Conservation (phyloP, 2,113 vertebrate genomes). For the Gnathonemus longibarbis region DNA sequence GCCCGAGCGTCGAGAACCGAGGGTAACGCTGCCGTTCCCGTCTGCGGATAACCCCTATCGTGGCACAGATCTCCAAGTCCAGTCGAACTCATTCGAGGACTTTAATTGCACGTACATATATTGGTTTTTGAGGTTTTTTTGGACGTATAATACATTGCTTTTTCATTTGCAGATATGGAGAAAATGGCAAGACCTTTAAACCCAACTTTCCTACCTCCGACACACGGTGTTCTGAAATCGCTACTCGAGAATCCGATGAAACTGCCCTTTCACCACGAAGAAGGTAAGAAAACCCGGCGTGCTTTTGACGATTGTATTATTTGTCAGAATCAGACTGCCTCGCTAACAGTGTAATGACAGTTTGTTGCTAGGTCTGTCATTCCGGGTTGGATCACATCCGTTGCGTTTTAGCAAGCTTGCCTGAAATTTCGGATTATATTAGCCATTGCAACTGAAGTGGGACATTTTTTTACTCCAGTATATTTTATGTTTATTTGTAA, state of each 20-base stretch:
- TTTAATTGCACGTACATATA: neutral
- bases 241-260: constrained; percentile 95
- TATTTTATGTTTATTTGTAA: neutral
- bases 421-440: neutral
- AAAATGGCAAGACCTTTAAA: constrained; percentile 89
- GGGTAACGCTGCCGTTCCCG: neutral
- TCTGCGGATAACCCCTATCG: constrained; percentile 18
- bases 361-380: constrained; percentile 1
- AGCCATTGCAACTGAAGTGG: neutral
- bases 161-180: constrained; percentile 52
- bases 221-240: constrained; percentile 91
- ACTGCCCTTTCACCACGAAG: constrained; percentile 84
- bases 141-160: constrained; percentile 26
- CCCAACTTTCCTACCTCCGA: constrained; percentile 82
- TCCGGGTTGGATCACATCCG: neutral
- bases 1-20: neutral
- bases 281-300: constrained; percentile 63
- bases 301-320: neutral
- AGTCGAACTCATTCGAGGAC: neutral
- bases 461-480: neutral
- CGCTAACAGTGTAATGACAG: neutral
- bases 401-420: neutral
- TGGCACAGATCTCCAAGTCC: neutral
- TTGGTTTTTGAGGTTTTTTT: neutral
- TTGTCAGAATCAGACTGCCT: neutral